A percentile compares a stretch with the other conserved stretches of the same genome.
Conservation (phyloP, 37 sponge, comb jelly and placozoan species). For the Aphrocallistes beatrix region DNA sequence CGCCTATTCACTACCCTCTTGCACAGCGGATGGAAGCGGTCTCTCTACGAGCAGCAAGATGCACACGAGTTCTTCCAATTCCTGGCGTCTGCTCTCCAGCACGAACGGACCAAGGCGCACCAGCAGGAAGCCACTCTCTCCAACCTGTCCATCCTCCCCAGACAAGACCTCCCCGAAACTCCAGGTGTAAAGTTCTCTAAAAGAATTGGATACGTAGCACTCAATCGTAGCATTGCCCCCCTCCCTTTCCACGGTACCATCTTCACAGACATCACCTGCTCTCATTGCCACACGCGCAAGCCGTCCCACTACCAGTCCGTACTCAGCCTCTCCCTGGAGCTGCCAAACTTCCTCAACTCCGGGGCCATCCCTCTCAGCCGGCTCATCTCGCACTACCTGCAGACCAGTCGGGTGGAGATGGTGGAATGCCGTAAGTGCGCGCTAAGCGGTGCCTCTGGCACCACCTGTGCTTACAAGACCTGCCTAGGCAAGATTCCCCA, state of each 20-base stretch:
- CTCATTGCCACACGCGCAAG: not conserved
- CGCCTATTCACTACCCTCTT: not conserved
- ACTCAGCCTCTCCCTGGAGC: not conserved
- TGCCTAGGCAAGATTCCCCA: not conserved
- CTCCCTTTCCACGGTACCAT: conserved; percentile 7
- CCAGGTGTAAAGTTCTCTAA: not conserved
- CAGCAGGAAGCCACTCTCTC: not conserved
- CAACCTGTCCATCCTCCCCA: not conserved
- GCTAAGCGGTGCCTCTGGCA: not conserved
- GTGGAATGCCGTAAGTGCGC: not conserved
- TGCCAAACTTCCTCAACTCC: not conserved
- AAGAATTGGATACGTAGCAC: not conserved
- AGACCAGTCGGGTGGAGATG: not conserved
- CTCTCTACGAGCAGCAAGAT: not conserved
- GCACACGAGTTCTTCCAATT: not conserved
- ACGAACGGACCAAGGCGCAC: conserved; percentile 3
- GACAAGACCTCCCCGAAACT: not conserved
- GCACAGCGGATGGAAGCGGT: conserved; percentile 15
- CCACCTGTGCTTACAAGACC: not conserved
- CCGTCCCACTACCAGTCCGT: conserved; percentile 2
- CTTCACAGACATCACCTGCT: not conserved
- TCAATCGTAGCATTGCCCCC: not conserved
- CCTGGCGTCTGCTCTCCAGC: not conserved
- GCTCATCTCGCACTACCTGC: not conserved
- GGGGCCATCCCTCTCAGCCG: not conserved